A percentile compares a stretch with the other conserved stretches of the same genome.
phyloP scores from a whole-genome alignment of 2,113 vertebrate genomes.

The Nibea coibor region DNA sequence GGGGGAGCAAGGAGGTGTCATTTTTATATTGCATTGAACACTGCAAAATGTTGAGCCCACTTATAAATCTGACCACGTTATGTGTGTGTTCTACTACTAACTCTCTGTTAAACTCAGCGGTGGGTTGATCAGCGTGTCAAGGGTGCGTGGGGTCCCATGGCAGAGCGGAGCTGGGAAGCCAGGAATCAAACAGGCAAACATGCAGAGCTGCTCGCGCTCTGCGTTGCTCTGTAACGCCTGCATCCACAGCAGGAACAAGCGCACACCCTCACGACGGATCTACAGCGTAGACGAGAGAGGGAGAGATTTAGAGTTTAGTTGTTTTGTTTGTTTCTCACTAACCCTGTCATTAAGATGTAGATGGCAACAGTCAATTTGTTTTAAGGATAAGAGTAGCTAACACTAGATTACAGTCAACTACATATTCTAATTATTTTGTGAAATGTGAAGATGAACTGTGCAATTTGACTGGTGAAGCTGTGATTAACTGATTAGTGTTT shows the following conservation, averaged over 20 bases:
- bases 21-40: neutral
- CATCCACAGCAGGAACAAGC: conserved; percentile 97
- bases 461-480: neutral
- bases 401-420: neutral
- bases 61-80: neutral
- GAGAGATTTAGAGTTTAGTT: neutral
- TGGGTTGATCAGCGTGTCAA: conserved; percentile 97
- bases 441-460: neutral
- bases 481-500: neutral
- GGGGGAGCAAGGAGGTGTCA: neutral
- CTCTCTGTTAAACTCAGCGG: conserved; percentile 93
- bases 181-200: conserved; percentile 98
- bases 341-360: neutral
- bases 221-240: conserved; percentile 97
- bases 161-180: conserved; percentile 94
- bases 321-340: neutral
- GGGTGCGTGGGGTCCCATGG: conserved; percentile 90
- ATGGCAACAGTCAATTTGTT: neutral
- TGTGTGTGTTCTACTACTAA: conserved; percentile 80
- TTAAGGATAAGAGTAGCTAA: neutral
- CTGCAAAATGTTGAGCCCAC: neutral
- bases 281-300: conserved; percentile 67
- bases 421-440: neutral
- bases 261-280: conserved; percentile 97
- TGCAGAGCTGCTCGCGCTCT: conserved; percentile 94